Base-by-base conservation (phyloP, 1,140 invertebrate genomes). In the Drosophila asahinai region DNA sequence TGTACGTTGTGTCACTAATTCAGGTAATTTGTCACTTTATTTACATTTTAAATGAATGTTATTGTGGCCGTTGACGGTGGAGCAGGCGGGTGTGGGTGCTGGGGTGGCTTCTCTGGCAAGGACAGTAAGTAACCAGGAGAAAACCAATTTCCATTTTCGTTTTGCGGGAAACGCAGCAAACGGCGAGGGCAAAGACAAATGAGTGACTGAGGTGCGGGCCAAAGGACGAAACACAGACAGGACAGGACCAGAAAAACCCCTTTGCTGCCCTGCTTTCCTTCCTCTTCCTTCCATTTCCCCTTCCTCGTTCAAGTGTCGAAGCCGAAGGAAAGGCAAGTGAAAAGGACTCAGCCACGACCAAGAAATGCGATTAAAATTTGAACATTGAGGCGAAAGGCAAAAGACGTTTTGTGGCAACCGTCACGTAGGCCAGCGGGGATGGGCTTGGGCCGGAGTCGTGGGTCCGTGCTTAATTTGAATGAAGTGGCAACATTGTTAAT, bases 21-120 rank as follows among this genome's bases (percentile, higher is more conserved):
- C 84, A 89, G 84, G 84, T 87, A 87, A 87, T 87, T 87, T 87
- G 84, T 87, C 84, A 87, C 84, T 84, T 87, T 87, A 87, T 90
- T 87, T 87, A 89, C 84, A 87, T 87, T 87, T 87, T 77, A 89
- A 87, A 87, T 87, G 70, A 87, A 87, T 83, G 83, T 82, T 77
- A 73, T 67, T 67, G 70, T 75, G 72, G 74, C 25, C 66, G 61
- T 22, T 73, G 73, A 17, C 59, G 57, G 36, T 49, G 60, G 14
- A 42, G 59, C 14, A 47, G 47, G n/a, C 19, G 61, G 25, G 45
- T 2, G 40, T 40, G 65, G 65, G 17, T 48, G 47, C 17, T 54
- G 45, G 43, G 38, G 47, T 17, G 67, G 54, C 61, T 74, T 30
- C 47, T 38, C 43, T 42, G 71, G 54, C 15, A 48, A 72, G 68